These are phyloP conservation scores for Cheilosia pagana DNA, from an alignment of 2,888 invertebrate species.

Conservation along the genomic window DNA sequence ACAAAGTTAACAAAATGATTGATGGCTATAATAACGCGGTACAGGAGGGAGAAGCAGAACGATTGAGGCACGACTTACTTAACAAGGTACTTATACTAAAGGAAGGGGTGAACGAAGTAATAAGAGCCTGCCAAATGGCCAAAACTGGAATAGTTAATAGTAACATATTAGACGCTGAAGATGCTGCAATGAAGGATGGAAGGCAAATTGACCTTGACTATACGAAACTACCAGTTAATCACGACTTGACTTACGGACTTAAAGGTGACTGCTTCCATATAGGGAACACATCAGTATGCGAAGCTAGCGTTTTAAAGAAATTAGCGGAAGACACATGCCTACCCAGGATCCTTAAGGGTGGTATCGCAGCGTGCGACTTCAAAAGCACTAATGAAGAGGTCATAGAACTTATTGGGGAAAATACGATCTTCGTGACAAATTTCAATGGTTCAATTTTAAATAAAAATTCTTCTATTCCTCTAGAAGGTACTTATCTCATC, in stretches of 20 bases:
- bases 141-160: neutral
- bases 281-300: too few relatives aligned
- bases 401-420: neutral
- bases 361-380: too few relatives aligned
- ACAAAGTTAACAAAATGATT: too few relatives aligned
- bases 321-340: neutral
- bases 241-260: too few relatives aligned
- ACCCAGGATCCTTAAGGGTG: conserved; percentile 2
- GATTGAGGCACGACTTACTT: neutral
- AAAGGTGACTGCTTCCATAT: too few relatives aligned
- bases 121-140: conserved; percentile 21
- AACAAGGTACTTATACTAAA: conserved; percentile 13
- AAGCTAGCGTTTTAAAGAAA: too few relatives aligned
- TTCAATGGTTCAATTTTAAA: neutral
- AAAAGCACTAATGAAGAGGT: too few relatives aligned
- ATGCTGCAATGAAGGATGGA: too few relatives aligned
- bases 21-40: neutral
- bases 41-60: neutral
- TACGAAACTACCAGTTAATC: too few relatives aligned
- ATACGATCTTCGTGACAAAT: neutral
- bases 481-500: neutral
- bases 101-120: neutral
- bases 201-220: too few relatives aligned
- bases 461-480: conserved; percentile 6
- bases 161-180: too few relatives aligned